Evolutionary conservation across 1,140 invertebrate genomes (phyloP), one percentile per base, ranked within the genome.

Genomic region (Atta texana): DNA sequence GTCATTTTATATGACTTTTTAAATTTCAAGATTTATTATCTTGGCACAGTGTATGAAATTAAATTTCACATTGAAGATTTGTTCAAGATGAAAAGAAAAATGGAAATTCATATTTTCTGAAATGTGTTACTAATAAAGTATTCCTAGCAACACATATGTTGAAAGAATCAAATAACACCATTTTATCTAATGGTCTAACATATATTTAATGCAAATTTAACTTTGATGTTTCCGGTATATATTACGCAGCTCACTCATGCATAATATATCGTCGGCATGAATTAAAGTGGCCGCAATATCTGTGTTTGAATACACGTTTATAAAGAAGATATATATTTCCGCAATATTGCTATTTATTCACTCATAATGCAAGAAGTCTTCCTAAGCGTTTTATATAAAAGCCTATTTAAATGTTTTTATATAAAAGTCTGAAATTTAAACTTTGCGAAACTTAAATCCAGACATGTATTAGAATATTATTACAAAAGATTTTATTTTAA

Each of bases 21-120:
- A 10, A 77, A 10, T 31, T 64, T 64, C 18, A 51, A 66, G 6
- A 31, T 64, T 28, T 28, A 31, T 51, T 44, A 78, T 78, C 18
- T 51, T 44, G 24, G 0, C 8, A 75, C 39, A 44, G 2, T 44
- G 3, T 28, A 8, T 53, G 10, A 51, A 78, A 66, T 64, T 21
- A 53, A 49, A 66, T 51, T n/a, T 66, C 31, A 24, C 12, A 12
- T 51, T 31, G 18, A 44, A 63, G 16, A 63, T 63, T 63, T 1
- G 16, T 2, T 77, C 10, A 31, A 24, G 18, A 59, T 28, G 61
- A 28, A 31, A 51, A 66, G 5, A 31, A 49, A 34, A 44, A 64
- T 21, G 28, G 1, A 66, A 75, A 75, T 44, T 64, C 51, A 7
- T 59, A 16, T 31, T 44, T 61, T 61, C 8, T 39, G 3, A 64